phyloP scores from a whole-genome alignment of 2,797 vertebrate genomes.

The Onychomys leucogaster region DNA sequence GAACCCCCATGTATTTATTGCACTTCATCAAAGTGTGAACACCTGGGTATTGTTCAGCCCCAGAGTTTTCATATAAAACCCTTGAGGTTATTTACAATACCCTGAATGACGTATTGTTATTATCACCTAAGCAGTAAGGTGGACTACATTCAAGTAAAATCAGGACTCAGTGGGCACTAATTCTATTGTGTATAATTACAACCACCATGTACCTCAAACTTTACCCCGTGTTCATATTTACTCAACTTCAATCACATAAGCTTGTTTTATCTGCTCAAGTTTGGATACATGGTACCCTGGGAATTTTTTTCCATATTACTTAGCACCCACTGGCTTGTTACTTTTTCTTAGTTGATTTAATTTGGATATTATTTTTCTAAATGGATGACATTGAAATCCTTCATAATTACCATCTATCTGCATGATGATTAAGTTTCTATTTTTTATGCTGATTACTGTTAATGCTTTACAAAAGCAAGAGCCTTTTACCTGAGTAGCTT shows the following conservation, averaged over 20 bases:
- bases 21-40: conserved; percentile 83
- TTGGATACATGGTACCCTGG: conserved; percentile 22
- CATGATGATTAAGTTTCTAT: conserved; percentile 78
- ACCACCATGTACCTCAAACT: conserved; percentile 57
- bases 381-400: conserved; percentile 70
- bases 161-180: conserved; percentile 84
- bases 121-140: conserved; percentile 82
- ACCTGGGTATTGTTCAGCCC: conserved; percentile 85
- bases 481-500: conserved; percentile 32
- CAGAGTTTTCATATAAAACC: conserved; percentile 78
- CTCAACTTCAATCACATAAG: conserved; percentile 58
- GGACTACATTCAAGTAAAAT: conserved; percentile 80
- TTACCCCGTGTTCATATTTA: conserved; percentile 79
- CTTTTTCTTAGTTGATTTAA: conserved; percentile 61
- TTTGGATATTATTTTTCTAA: conserved; percentile 77
- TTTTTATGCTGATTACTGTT: conserved; percentile 80
- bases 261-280: conserved; percentile 72
- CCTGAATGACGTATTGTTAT: conserved; percentile 90
- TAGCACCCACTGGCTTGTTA: conserved; percentile 53
- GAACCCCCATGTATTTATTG: conserved; percentile 83
- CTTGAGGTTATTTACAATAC: conserved; percentile 87
- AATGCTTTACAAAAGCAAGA: conserved; percentile 61
- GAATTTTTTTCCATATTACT: conserved; percentile 37
- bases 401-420: conserved; percentile 77
- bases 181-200: conserved; percentile 89